A percentile compares a stretch with the other conserved stretches of the same genome.
These are phyloP conservation scores for Bombyx mori DNA, from an alignment of 1,140 invertebrate genomes.

Conservation along the genomic window DNA sequence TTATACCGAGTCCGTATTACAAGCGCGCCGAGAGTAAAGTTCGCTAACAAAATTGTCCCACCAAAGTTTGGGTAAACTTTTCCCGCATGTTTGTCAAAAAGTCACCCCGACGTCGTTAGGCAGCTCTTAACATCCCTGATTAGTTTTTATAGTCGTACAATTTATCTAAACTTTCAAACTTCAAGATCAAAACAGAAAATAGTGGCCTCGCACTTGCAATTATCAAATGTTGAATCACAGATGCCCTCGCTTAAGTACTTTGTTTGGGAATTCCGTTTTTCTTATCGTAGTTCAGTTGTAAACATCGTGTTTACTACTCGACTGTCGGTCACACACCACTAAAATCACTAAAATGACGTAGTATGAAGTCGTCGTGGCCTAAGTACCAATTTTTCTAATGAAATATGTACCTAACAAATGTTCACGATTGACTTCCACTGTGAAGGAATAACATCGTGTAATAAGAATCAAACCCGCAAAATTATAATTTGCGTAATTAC, in stretches of 20 bases:
- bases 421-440: too few species aligned
- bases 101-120: slow-evolving; percentile 34
- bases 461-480: too few species aligned
- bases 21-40: slow-evolving; percentile 30
- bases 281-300: slow-evolving; percentile 6
- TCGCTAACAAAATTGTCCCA: slow-evolving; percentile 36
- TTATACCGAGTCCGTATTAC: slow-evolving; percentile 32
- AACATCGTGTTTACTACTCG: neutral
- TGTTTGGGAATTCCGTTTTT: neutral
- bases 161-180: slow-evolving; percentile 28
- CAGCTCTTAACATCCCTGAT: slow-evolving; percentile 37
- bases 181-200: slow-evolving; percentile 27
- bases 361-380: too few species aligned
- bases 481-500: too few species aligned
- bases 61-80: slow-evolving; percentile 21
- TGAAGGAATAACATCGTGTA: too few species aligned
- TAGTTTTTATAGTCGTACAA: slow-evolving; percentile 41
- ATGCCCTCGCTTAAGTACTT: too few species aligned
- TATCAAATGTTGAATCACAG: too few species aligned
- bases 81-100: slow-evolving; percentile 42
- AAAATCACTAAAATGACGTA: too few species aligned
- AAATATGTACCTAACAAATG: too few species aligned
- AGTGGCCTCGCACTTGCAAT: slow-evolving; percentile 4
- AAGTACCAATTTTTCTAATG: too few species aligned
- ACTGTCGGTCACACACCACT: too few species aligned